These are phyloP conservation scores for Enteromius radiatus DNA, from an alignment of 2,797 vertebrate species.

Conservation along the genomic window DNA sequence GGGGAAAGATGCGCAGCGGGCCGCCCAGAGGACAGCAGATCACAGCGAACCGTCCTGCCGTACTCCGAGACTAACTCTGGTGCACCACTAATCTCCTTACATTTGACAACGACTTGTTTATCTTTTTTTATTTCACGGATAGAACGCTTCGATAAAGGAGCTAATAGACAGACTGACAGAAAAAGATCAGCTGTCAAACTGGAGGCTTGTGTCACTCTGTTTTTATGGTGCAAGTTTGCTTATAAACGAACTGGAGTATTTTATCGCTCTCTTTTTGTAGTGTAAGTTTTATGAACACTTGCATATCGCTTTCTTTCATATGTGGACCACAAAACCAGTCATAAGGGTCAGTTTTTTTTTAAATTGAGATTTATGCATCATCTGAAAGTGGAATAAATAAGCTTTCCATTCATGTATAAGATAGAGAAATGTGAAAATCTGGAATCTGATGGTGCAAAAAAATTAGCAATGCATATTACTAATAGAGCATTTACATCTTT, in stretches of 20 bases:
- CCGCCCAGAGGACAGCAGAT: conserved; percentile 32
- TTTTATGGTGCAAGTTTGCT: not conserved
- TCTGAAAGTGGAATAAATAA: not conserved
- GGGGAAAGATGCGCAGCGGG: conserved; percentile 46
- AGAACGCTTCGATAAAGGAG: not conserved
- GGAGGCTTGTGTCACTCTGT: not conserved
- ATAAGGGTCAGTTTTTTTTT: not conserved
- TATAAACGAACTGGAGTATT: not conserved
- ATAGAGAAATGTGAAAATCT: too few relatives aligned
- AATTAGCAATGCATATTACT: not conserved
- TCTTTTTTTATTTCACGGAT: not conserved
- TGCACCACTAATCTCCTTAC: not conserved
- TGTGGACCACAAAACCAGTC: not conserved
- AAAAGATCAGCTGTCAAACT: conserved; percentile 14
- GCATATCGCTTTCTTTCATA: not conserved
- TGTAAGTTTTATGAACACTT: not conserved
- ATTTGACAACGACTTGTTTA: not conserved
- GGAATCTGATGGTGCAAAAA: not conserved
- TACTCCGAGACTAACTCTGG: conserved; percentile 4
- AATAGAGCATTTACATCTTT: not conserved
- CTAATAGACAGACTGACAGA: not conserved
- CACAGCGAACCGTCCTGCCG: conserved; percentile 15
- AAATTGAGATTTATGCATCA: not conserved
- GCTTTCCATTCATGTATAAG: not conserved
- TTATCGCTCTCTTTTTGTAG: not conserved